These are phyloP conservation scores for Ophion ventricosus DNA, from an alignment of 2,888 invertebrate species.

Conservation along the genomic window DNA sequence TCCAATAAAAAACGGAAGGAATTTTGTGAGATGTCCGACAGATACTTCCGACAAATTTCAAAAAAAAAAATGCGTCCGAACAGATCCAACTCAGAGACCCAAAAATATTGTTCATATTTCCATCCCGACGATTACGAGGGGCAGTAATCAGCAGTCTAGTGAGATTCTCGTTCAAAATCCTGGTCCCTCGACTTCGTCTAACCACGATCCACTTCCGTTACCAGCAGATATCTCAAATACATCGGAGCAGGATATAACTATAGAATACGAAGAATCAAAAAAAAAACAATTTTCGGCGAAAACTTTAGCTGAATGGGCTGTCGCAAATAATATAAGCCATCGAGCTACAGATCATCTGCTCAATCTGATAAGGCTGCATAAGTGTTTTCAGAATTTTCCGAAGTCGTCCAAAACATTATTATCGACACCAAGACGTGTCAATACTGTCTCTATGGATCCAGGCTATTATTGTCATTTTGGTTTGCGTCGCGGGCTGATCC, in stretches of 20 bases:
- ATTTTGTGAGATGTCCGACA: constrained; percentile 29
- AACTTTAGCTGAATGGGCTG: constrained; percentile 35
- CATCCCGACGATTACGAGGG: constrained; percentile 22
- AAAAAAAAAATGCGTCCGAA: constrained; percentile 26
- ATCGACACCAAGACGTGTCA: constrained; percentile 21
- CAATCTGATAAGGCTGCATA: constrained; percentile 9
- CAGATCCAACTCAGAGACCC: constrained; percentile 25
- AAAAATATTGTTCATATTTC: constrained; percentile 29
- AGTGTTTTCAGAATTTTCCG: constrained; percentile 12
- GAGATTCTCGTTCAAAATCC: constrained; percentile 27
- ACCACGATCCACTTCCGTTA: constrained; percentile 22
- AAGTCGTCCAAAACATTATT: constrained; percentile 22
- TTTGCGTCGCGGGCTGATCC: constrained; percentile 8
- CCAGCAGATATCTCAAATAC: constrained; percentile 25
- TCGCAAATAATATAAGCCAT: too few species aligned
- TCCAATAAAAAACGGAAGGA: constrained; percentile 26
- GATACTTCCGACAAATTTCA: constrained; percentile 14
- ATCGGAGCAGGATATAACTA: constrained; percentile 23
- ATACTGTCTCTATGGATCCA: constrained; percentile 10
- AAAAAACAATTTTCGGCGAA: constrained; percentile 25
- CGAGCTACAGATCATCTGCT: constrained; percentile 4
- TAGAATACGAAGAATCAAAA: constrained; percentile 19
- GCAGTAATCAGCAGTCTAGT: constrained; percentile 16
- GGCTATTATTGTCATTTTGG: constrained; percentile 35
- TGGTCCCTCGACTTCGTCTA: constrained; percentile 18